These are phyloP conservation scores for Eristalis arbustorum DNA, from an alignment of 2,888 invertebrate species.

Conservation along the genomic window DNA sequence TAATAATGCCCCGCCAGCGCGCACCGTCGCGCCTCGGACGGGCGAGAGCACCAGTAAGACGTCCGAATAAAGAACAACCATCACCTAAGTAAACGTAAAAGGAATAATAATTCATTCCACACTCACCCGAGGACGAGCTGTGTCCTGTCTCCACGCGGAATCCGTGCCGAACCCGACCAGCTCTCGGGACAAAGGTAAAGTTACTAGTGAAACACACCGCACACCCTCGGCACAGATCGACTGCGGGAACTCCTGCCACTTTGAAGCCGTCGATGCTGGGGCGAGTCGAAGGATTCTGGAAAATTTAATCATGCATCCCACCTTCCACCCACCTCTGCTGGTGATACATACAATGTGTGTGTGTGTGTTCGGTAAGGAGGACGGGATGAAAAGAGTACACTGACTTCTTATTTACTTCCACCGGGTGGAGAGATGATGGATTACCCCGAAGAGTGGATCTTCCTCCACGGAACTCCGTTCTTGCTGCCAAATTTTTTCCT, in stretches of 20 bases:
- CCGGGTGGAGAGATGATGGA: constrained; percentile 56
- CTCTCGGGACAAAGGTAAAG: constrained; percentile 14
- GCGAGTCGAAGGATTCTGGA: constrained; percentile 35
- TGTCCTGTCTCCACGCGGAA: constrained; percentile 37
- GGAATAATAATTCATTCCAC: constrained; percentile 70
- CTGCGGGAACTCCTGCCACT: constrained; percentile 32
- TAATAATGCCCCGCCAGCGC: constrained; percentile 30
- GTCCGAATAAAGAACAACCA: constrained; percentile 24
- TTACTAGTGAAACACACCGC: not conserved
- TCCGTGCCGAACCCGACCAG: not conserved
- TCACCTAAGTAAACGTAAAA: constrained; percentile 63
- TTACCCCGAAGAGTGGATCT: constrained; percentile 54
- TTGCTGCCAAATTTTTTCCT: constrained; percentile 25
- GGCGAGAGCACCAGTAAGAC: not conserved
- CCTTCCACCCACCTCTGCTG: not conserved
- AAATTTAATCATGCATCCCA: constrained; percentile 66
- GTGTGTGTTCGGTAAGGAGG: constrained; percentile 10
- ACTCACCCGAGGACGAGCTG: constrained; percentile 8
- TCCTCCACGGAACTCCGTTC: constrained; percentile 13
- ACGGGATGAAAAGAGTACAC: constrained; percentile 13
- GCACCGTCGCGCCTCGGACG: not conserved
- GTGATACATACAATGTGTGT: not conserved
- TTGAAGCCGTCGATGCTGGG: constrained; percentile 13
- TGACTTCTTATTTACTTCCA: constrained; percentile 62
- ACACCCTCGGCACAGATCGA: constrained; percentile 34